These are phyloP conservation scores for Megathymus violae DNA, from an alignment of 1,140 invertebrate species.

Conservation along the genomic window DNA sequence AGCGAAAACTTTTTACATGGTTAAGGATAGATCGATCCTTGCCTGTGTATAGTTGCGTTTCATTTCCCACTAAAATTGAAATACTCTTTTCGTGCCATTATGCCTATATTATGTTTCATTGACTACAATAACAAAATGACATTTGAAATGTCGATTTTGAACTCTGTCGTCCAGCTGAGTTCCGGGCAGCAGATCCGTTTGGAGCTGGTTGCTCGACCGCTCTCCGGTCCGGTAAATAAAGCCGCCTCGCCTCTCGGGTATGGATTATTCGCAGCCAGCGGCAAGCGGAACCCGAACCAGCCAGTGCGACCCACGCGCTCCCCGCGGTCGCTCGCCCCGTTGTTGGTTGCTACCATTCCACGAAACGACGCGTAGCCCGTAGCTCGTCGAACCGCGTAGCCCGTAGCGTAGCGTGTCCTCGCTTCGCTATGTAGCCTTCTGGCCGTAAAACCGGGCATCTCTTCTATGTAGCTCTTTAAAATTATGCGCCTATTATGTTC, in stretches of 20 bases:
- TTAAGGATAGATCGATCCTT: conserved; percentile 17
- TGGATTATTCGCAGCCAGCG: conserved; percentile 74
- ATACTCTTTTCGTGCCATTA: neutral
- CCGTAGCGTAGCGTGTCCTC: conserved; percentile 28
- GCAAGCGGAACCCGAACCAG: conserved; percentile 47
- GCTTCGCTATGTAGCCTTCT: conserved; percentile 58
- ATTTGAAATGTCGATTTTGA: too few species aligned
- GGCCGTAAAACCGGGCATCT: conserved; percentile 49
- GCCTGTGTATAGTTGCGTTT: conserved; percentile 1
- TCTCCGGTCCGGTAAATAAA: conserved; percentile 75
- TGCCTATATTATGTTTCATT: too few species aligned
- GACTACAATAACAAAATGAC: too few species aligned
- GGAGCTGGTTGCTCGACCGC: conserved; percentile 65
- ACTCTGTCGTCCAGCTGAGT: conserved; percentile 45
- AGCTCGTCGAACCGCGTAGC: conserved; percentile 38
- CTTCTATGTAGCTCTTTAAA: conserved; percentile 56
- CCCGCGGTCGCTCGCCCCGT: conserved; percentile 64
- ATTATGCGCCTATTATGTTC: conserved; percentile 61
- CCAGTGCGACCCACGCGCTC: conserved; percentile 76
- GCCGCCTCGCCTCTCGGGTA: conserved; percentile 74
- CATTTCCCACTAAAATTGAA: conserved; percentile 11
- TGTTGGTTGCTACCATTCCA: conserved; percentile 39
- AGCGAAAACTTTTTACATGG: conserved; percentile 26
- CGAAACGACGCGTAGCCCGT: conserved; percentile 42
- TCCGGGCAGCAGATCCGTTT: conserved; percentile 54